These are phyloP conservation scores for Cephus pygmeus DNA, from an alignment of 2,888 invertebrate genomes.

Conservation along the genomic window DNA sequence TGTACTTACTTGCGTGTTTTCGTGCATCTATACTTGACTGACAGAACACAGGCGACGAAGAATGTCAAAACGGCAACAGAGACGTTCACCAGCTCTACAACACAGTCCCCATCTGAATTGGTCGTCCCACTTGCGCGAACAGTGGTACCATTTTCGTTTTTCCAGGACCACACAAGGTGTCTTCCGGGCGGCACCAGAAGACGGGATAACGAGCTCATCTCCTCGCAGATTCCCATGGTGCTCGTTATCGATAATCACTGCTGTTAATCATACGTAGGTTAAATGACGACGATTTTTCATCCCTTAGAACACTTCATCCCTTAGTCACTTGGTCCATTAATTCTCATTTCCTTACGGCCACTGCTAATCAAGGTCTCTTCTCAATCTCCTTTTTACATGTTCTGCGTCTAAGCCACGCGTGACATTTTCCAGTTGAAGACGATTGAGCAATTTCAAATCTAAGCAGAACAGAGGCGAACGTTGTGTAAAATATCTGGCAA, in stretches of 20 bases:
- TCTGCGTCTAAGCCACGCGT: background rate
- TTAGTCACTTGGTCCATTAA: background rate
- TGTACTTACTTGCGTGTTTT: constrained; percentile 33
- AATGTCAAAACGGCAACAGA: constrained; percentile 27
- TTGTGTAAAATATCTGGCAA: background rate
- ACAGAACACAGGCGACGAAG: constrained; percentile 26
- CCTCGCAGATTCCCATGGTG: background rate
- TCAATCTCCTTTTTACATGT: background rate
- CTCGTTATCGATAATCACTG: background rate
- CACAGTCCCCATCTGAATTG: constrained; percentile 35
- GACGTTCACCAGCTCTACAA: constrained; percentile 42
- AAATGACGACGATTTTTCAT: background rate
- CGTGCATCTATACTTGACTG: constrained; percentile 36
- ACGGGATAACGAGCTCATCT: background rate
- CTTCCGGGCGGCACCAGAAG: background rate
- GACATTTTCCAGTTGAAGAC: background rate
- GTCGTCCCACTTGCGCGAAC: constrained; percentile 33
- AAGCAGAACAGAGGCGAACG: background rate
- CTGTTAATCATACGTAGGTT: background rate
- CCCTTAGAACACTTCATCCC: too few relatives aligned
- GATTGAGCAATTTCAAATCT: background rate
- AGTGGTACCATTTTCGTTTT: constrained; percentile 38
- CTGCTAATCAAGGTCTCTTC: background rate
- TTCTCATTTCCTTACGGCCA: background rate
- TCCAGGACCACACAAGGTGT: constrained; percentile 35